These are phyloP conservation scores for Lordiphosa fenestrarum DNA, from an alignment of 2,888 invertebrate species.

Conservation along the genomic window DNA sequence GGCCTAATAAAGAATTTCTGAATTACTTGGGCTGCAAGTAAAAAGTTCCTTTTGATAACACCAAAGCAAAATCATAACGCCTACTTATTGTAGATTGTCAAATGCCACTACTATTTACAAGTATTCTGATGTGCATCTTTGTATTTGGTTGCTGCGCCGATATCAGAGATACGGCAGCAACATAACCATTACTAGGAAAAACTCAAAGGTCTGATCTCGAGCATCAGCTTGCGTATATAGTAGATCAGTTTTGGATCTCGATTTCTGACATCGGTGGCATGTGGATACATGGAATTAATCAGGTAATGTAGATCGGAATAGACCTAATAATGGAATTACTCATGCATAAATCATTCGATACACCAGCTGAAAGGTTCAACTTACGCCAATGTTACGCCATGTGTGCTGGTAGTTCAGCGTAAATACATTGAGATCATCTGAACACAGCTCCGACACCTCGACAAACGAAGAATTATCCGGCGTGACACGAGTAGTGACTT, in stretches of 20 bases:
- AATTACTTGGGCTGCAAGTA: no score
- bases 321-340: constrained; percentile 39
- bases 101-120: no score
- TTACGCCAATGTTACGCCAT: constrained; percentile 75
- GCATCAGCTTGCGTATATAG: constrained; percentile 64
- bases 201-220: constrained; percentile 71
- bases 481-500: constrained; percentile 61
- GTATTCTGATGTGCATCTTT: neutral
- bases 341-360: neutral
- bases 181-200: constrained; percentile 51
- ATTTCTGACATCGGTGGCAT: constrained; percentile 56
- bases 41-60: no score
- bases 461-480: constrained; percentile 76
- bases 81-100: no score
- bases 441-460: constrained; percentile 67
- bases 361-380: neutral
- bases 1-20: no score
- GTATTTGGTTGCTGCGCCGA: neutral
- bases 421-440: constrained; percentile 53
- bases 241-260: constrained; percentile 63
- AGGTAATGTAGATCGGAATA: constrained; percentile 73
- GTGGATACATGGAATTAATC: constrained; percentile 66
- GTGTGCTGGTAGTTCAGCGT: constrained; percentile 63
- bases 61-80: no score
- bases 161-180: neutral